Conservation (phyloP, 2,797 vertebrate species). For the Chaunax sp. region DNA sequence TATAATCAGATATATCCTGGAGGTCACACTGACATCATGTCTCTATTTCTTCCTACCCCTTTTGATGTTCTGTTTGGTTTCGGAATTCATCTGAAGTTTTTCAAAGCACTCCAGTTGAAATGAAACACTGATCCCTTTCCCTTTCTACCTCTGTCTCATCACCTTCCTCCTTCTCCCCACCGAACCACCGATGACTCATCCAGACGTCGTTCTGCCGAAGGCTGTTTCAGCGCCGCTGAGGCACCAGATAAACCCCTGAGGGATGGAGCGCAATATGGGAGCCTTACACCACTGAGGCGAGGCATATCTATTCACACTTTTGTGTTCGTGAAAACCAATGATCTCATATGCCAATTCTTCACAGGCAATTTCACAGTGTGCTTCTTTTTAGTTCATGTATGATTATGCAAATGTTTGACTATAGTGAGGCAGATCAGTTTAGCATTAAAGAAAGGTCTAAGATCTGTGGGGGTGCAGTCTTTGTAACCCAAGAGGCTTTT, state of each 20-base stretch:
- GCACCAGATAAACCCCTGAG: background rate
- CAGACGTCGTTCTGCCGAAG: background rate
- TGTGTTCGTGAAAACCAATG: background rate
- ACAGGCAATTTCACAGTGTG: background rate
- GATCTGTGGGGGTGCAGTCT: background rate
- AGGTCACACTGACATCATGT: conserved; percentile 26
- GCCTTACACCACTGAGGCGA: background rate
- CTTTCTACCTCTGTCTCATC: background rate
- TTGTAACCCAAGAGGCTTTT: background rate
- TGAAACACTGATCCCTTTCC: conserved; percentile 3
- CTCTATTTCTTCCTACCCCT: background rate
- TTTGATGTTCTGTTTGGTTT: background rate
- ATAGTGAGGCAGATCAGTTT: background rate
- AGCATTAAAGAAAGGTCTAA: too few species aligned
- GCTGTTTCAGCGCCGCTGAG: background rate
- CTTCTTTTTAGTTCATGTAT: background rate
- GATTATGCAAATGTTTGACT: background rate
- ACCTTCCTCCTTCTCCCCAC: background rate
- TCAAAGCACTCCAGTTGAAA: conserved; percentile 16
- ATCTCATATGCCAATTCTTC: background rate
- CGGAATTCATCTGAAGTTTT: background rate
- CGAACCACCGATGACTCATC: conserved; percentile 25
- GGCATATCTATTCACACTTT: too few species aligned
- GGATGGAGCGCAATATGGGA: background rate
- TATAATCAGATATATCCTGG: background rate